phyloP scores from a whole-genome alignment of 2,797 vertebrate genomes.

The Clarias platycephalus region DNA sequence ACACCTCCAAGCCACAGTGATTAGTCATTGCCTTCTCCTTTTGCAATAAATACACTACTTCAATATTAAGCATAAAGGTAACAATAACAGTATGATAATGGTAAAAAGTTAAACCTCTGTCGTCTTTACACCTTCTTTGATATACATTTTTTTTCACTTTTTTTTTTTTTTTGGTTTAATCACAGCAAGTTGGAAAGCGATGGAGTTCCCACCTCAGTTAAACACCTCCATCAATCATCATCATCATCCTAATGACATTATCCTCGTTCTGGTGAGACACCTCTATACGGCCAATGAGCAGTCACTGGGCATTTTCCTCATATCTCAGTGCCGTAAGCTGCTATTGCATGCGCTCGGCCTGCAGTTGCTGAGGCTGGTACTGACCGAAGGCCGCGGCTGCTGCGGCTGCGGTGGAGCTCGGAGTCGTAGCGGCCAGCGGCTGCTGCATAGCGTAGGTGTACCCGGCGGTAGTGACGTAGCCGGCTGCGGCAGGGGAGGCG shows the following conservation, averaged over 20 bases:
- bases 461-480: constrained; percentile 88
- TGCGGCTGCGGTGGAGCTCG: constrained; percentile 81
- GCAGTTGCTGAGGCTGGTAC: constrained; percentile 93
- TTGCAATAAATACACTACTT: constrained; percentile 79
- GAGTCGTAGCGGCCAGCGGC: constrained; percentile 82
- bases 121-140: constrained; percentile 69
- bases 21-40: constrained; percentile 76
- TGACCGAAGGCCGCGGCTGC: constrained; percentile 81
- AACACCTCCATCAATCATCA: constrained; percentile 62
- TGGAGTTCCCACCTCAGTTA: constrained; percentile 73
- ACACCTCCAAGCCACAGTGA: constrained; percentile 74
- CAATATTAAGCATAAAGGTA: constrained; percentile 73
- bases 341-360: constrained; percentile 97
- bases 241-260: constrained; percentile 58
- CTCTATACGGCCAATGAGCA: constrained; percentile 60
- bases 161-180: constrained; percentile 72
- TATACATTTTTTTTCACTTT: constrained; percentile 62
- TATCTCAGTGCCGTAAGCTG: constrained; percentile 67
- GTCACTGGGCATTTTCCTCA: constrained; percentile 58
- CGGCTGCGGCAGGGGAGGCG: constrained; percentile 85
- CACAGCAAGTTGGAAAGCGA: constrained; percentile 82
- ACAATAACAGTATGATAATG: constrained; percentile 68
- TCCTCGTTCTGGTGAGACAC: constrained; percentile 49
- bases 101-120: constrained; percentile 67
- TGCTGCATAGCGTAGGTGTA: constrained; percentile 94